Percentiles rank a stretch among this genome's conserved stretches.
Conservation (phyloP, 2,113 vertebrate genomes). For the Catagonus wagneri region DNA sequence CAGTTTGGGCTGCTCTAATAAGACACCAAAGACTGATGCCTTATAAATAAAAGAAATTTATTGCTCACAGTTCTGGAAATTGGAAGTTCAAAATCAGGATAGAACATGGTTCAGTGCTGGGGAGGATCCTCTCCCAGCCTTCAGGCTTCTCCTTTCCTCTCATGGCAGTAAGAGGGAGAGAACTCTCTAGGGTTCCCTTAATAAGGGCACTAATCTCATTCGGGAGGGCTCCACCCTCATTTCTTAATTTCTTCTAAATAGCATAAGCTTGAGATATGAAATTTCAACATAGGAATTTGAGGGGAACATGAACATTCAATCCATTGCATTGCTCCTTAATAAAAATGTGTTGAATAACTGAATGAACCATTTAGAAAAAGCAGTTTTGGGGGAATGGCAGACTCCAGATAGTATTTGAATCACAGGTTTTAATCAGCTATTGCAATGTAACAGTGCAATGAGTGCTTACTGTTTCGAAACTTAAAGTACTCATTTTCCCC, state of each 20-base stretch:
- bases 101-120: background rate
- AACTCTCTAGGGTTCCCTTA: background rate
- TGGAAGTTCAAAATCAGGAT: background rate
- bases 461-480: background rate
- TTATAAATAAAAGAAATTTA: background rate
- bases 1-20: background rate
- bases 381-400: background rate
- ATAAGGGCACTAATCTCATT: background rate
- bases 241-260: too few species aligned
- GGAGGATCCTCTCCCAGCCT: background rate
- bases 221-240: too few species aligned
- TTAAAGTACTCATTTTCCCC: background rate
- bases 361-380: background rate
- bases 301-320: too few species aligned
- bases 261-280: too few species aligned
- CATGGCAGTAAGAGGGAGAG: background rate
- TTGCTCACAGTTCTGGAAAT: background rate
- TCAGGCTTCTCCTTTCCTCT: background rate
- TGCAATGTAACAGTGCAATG: background rate
- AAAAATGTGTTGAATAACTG: background rate
- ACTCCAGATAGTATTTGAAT: background rate
- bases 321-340: too few species aligned
- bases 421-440: background rate
- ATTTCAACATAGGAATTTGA: too few species aligned
- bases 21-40: background rate